phyloP scores from a whole-genome alignment of 2,888 invertebrate species.

The Phania funesta region DNA sequence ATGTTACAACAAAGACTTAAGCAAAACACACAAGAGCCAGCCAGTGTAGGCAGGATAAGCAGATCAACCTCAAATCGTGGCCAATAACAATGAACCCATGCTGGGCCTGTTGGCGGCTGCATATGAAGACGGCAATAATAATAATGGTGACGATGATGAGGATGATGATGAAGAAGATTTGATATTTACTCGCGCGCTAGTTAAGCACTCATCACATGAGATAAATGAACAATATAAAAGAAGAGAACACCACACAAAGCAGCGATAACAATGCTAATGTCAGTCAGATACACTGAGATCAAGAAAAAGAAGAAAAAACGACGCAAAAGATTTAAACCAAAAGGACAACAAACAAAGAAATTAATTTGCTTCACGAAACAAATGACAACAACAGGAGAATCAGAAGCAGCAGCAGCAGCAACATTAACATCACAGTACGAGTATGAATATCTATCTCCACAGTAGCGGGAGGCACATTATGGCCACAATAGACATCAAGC shows the following conservation, averaged over 20 bases:
- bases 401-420: conserved; percentile 8
- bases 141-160: conserved; percentile 4
- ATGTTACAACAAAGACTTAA: conserved; percentile 45
- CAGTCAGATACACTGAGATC: conserved; percentile 53
- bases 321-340: conserved; percentile 49
- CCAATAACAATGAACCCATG: conserved; percentile 62
- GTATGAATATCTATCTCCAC: conserved; percentile 28
- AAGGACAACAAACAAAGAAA: conserved; percentile 68
- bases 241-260: conserved; percentile 3
- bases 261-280: conserved; percentile 55
- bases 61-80: conserved; percentile 61
- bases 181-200: conserved; percentile 45
- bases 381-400: conserved; percentile 51
- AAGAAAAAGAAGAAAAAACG: conserved; percentile 1
- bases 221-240: conserved; percentile 50
- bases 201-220: conserved; percentile 52
- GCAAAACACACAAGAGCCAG: conserved; percentile 13
- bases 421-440: conserved; percentile 12
- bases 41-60: conserved; percentile 57
- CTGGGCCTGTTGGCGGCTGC: conserved; percentile 65
- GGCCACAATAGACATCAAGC: conserved; percentile 40
- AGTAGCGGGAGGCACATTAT: conserved; percentile 51
- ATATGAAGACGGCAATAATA: conserved; percentile 50
- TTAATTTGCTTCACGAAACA: conserved; percentile 58
- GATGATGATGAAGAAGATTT: conserved; percentile 39